These are phyloP conservation scores for Ammodytes marinus DNA, from an alignment of 2,113 vertebrate species.

Conservation along the genomic window DNA sequence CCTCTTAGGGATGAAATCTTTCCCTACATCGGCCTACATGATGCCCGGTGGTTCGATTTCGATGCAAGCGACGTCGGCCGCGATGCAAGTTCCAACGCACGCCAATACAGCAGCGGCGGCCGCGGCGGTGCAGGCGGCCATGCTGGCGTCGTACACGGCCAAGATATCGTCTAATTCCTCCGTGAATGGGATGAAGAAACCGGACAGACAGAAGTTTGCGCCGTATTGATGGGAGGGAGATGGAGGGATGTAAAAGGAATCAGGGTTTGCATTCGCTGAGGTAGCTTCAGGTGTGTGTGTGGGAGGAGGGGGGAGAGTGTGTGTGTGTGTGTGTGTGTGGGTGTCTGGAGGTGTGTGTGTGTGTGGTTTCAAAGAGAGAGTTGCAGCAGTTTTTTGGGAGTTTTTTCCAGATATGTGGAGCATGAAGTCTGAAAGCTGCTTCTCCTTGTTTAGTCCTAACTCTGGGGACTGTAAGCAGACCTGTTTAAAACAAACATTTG, in stretches of 20 bases:
- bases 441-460: too few relatives aligned
- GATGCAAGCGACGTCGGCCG: slow-evolving; percentile 31
- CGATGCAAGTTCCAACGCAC: slow-evolving; percentile 49
- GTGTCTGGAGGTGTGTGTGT: too few relatives aligned
- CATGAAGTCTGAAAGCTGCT: too few relatives aligned
- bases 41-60: slow-evolving; percentile 27
- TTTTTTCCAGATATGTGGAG: too few relatives aligned
- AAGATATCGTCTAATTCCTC: slow-evolving; percentile 89
- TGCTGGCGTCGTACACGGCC: slow-evolving; percentile 91
- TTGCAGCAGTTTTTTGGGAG: too few relatives aligned
- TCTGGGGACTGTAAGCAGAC: too few relatives aligned
- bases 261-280: slow-evolving; percentile 2
- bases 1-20: slow-evolving; percentile 94
- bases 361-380: too few relatives aligned
- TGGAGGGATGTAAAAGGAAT: too few relatives aligned
- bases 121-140: slow-evolving; percentile 61
- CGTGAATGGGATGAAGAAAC: slow-evolving; percentile 94
- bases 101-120: slow-evolving; percentile 84
- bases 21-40: slow-evolving; percentile 78
- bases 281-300: slow-evolving; percentile 9
- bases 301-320: too few relatives aligned
- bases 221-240: slow-evolving; percentile 86
- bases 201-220: slow-evolving; percentile 95
- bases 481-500: too few relatives aligned
- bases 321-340: too few relatives aligned